A percentile compares a stretch with the other conserved stretches of the same genome.
Conservation (phyloP, 2,113 vertebrate species). For the Lontra canadensis region DNA sequence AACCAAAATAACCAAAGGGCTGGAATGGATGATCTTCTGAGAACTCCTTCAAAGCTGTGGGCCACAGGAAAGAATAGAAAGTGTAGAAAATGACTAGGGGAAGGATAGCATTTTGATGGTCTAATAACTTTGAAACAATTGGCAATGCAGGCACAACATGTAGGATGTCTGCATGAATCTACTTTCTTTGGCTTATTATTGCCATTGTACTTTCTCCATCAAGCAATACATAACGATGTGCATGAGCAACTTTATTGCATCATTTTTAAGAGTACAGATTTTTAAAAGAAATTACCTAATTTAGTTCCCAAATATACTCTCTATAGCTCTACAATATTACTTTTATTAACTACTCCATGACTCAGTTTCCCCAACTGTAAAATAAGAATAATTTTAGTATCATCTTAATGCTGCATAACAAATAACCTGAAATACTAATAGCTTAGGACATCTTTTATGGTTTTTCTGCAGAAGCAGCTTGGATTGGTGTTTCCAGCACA, state of each 20-base stretch:
- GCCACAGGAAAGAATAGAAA: not conserved
- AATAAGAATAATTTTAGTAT: not conserved
- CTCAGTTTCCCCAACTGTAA: not conserved
- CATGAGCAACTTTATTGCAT: not conserved
- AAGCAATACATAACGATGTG: not conserved
- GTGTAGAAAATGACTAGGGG: not conserved
- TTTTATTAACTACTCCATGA: not conserved
- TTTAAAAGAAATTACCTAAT: not conserved
- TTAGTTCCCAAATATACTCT: not conserved
- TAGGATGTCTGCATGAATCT: not conserved
- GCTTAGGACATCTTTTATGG: not conserved
- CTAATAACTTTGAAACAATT: slow-evolving; percentile 36
- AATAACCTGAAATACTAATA: not conserved
- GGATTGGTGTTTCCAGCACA: not conserved
- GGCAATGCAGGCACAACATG: not conserved
- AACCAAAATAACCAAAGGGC: not conserved
- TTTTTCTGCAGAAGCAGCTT: not conserved
- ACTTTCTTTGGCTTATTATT: not conserved
- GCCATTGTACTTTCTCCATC: not conserved
- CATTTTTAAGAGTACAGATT: not conserved
- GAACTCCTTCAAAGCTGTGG: not conserved
- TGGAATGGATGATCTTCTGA: not conserved
- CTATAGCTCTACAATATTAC: not conserved
- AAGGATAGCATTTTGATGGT: not conserved
- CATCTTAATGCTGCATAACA: not conserved